Base-by-base conservation (phyloP, 2,888 invertebrate species). In the Eupithecia subumbrata region DNA sequence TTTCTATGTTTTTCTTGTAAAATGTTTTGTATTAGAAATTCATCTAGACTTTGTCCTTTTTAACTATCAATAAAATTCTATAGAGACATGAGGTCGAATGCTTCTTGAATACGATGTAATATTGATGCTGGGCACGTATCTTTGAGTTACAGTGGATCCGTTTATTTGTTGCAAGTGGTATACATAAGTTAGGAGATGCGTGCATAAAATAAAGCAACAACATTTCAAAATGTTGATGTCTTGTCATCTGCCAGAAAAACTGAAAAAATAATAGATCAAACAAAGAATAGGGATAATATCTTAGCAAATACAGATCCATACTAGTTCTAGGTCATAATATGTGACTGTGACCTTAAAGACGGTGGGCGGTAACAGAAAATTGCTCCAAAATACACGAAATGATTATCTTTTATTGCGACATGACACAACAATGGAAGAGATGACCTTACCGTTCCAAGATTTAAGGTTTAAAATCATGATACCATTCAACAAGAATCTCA, bases 381-480 rank as follows among this genome's bases (percentile, higher is more conserved):
- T 90, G 89, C 90, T 90, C 91, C 89, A 90, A 92, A 93, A 93
- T 88, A 90, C 88, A 92, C 90, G 88, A 90, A 91, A 90, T 90
- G 85, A 90, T 92, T 89, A 92, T 91, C 88, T 92, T 90, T 90
- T 92, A 91, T 88, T 88, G 87, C 88, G 81, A 86, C 90, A 87
- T 89, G 91, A 89, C 90, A 90, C 88, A 90, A 93, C 91, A 93
- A 93, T 92, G 90, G 90, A 82, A 78, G 83, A 88, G 89, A 90
- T 91, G 92, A 91, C 93, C 93, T 93, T 92, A 90, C 82, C 83
- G 82, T 86, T 82, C 81, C 77, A 82, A 88, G 87, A 90, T 89
- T 88, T 85, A 86, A 89, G 83, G 84, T 85, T 87, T 83, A 84
- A 85, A 68, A 68, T 68, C 68, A 68, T 68, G 68, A 68, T 68